Base-by-base conservation (phyloP, 2,113 vertebrate species). In the Formicarius rufipectus region DNA sequence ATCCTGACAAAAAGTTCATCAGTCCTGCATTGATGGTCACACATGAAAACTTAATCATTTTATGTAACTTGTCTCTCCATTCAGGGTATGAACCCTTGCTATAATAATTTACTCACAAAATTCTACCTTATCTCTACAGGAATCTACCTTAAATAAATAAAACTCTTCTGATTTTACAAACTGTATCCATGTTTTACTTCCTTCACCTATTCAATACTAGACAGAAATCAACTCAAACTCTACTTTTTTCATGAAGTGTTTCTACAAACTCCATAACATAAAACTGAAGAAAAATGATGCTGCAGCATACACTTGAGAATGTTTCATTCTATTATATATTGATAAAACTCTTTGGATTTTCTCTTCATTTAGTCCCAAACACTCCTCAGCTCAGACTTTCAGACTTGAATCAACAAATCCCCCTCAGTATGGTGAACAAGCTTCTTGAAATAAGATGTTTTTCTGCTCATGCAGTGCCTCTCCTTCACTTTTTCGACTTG, bases 191-290 rank as follows among this genome's bases (percentile, higher is more conserved):
- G 33, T 20, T 74, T 67, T 80, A 3, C 37, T 84, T 85, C 37
- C 28, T 95, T 89, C 68, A 92, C 37, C 22, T 89, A 30, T 22
- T 63, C 56, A 89, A 55, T 69, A 13, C 56, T 75, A 84, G 64
- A 62, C 45, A 64, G 45, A 86, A 69, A 67, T 31, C 15, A 72
- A 12, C 28, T 69, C 14, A 83, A 72, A 72, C 1, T 1, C 1
- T 27, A 58, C 12, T 63, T 69, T 37, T 55, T 58, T 76, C 37
- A 21, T 31, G 2, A 63, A 55, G 7, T 2, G 7, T n/a, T 92
- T 78, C 30, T 59, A 64, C 27, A 73, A 45, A 55, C 7, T 45
- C 9, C 27, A 8, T 23, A 59, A 63, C 1, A 3, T 18, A 9
- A 9, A 60, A 59, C 2, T 49, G 7, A n/a, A 63, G 18, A 49